Evolutionary conservation across 2,797 vertebrate genomes (phyloP).

Genomic region (Saxicola maurus): DNA sequence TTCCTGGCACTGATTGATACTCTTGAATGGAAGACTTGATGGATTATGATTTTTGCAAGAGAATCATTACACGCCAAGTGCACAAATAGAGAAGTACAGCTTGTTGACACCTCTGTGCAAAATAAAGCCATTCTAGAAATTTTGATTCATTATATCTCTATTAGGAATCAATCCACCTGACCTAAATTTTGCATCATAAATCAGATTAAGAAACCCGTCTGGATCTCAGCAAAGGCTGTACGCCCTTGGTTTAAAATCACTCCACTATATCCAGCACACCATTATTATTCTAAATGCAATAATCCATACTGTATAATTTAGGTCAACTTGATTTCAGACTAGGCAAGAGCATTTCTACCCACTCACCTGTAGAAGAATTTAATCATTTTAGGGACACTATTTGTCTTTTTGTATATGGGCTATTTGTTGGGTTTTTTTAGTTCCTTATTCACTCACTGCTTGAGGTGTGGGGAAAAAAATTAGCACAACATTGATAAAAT

Average conservation of each 20-base stretch:
- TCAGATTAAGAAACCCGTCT: slow-evolving; percentile 42
- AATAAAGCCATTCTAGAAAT: slow-evolving; percentile 66
- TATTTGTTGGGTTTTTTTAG: background rate
- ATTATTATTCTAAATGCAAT: slow-evolving; percentile 45
- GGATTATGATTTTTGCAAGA: slow-evolving; percentile 73
- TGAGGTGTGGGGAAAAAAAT: background rate
- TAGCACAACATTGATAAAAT: background rate
- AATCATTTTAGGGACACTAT: background rate
- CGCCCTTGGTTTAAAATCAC: slow-evolving; percentile 37
- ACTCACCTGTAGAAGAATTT: background rate
- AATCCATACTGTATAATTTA: slow-evolving; percentile 46
- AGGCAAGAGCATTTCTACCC: background rate
- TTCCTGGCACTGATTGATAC: slow-evolving; percentile 69
- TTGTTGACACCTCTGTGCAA: slow-evolving; percentile 68
- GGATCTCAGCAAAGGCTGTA: slow-evolving; percentile 28
- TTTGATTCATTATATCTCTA: slow-evolving; percentile 74
- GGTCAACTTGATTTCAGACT: background rate
- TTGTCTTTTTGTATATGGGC: background rate
- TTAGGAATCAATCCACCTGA: slow-evolving; percentile 71
- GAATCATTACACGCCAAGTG: slow-evolving; percentile 72
- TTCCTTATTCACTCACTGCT: background rate
- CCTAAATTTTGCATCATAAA: slow-evolving; percentile 68
- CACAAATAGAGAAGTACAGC: slow-evolving; percentile 77
- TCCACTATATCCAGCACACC: background rate
- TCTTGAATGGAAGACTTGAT: slow-evolving; percentile 71